A percentile compares a stretch with the other conserved stretches of the same genome.
phyloP scores from a whole-genome alignment of 2,113 vertebrate genomes.

The Paedocypris sp. region DNA sequence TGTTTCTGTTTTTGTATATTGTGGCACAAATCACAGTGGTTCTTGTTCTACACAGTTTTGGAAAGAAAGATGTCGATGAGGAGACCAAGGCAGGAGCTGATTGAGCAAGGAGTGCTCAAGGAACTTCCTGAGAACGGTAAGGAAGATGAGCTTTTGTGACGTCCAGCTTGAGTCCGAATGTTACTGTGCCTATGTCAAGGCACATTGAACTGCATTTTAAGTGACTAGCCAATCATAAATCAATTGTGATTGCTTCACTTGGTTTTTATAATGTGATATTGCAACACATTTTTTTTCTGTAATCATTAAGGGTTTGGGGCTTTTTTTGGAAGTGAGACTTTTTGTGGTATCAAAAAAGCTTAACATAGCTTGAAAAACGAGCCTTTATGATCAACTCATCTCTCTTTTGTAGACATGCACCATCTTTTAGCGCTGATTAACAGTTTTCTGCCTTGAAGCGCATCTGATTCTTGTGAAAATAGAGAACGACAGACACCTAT shows the following conservation, averaged over 20 bases:
- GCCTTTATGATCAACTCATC: background rate
- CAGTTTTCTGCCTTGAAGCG: background rate
- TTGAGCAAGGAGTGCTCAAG: constrained; percentile 89
- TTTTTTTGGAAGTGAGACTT: too few species aligned
- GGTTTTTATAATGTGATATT: too few species aligned
- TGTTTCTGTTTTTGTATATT: background rate
- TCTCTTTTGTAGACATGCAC: background rate
- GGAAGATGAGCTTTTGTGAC: too few species aligned
- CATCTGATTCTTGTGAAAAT: background rate
- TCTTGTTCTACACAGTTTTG: constrained; percentile 70
- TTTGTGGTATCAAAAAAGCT: too few species aligned
- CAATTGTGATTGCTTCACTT: too few species aligned
- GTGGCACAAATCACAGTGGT: too few species aligned
- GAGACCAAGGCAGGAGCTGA: constrained; percentile 90
- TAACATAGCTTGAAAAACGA: background rate
- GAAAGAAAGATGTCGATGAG: constrained; percentile 97
- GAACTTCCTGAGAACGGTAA: constrained; percentile 86
- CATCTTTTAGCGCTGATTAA: constrained; percentile 2
- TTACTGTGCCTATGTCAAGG: too few species aligned
- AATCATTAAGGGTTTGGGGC: too few species aligned
- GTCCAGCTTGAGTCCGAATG: too few species aligned
- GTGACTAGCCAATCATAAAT: too few species aligned
- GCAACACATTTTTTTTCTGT: too few species aligned
- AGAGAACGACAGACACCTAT: background rate
- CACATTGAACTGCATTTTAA: too few species aligned